A percentile compares a stretch with the other conserved stretches of the same genome.
Conservation (phyloP, 2,888 invertebrate species). For the Philaethria dido region DNA sequence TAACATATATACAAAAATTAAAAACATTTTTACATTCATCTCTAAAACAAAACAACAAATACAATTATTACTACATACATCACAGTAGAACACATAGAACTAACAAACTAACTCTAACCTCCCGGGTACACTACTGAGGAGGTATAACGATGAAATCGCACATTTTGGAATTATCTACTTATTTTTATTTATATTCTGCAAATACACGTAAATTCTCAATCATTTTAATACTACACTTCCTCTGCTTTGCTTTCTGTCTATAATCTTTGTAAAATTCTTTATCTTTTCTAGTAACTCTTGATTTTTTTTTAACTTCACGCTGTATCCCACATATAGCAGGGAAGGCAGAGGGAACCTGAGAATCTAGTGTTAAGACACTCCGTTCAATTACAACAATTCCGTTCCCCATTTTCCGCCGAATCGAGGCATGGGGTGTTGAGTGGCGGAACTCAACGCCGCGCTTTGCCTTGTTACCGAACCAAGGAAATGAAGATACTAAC, state of each 20-base stretch:
- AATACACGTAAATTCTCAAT: not conserved
- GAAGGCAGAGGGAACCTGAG: no score
- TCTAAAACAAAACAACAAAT: not conserved
- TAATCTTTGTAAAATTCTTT: no score
- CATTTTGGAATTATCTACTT: constrained; percentile 37
- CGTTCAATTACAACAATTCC: no score
- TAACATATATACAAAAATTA: not conserved
- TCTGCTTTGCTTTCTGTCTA: not conserved
- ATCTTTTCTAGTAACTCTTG: no score
- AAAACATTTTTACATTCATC: constrained; percentile 6
- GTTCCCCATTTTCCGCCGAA: no score
- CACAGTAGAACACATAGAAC: constrained; percentile 48
- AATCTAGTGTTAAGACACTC: no score
- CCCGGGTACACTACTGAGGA: constrained; percentile 70
- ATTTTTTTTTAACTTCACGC: no score
- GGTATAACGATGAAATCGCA: constrained; percentile 65
- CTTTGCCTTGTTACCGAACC: no score
- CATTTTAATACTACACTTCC: not conserved
- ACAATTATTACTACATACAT: not conserved
- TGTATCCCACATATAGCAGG: no score
- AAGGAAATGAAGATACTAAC: no score
- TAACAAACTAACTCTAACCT: constrained; percentile 69
- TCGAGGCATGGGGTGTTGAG: no score
- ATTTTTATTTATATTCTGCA: not conserved
- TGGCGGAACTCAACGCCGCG: no score